These are phyloP conservation scores for Oreonectes daqikongensis DNA, from an alignment of 2,797 vertebrate species.

Conservation along the genomic window DNA sequence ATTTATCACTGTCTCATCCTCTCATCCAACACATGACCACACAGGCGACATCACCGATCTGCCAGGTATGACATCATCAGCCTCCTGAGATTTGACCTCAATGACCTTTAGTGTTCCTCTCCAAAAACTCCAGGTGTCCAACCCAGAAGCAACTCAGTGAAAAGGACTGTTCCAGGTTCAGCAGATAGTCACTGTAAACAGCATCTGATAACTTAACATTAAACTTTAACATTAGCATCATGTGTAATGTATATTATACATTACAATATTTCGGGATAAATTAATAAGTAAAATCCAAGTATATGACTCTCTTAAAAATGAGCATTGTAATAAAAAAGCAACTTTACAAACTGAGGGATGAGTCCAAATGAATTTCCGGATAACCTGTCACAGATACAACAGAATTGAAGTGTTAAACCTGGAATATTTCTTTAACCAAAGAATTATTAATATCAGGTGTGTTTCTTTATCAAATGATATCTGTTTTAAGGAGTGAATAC, in stretches of 20 bases:
- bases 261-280: too few species aligned
- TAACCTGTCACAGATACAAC: background rate
- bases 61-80: constrained; percentile 79
- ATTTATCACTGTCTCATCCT: constrained; percentile 83
- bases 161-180: background rate
- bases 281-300: too few species aligned
- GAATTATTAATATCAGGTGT: background rate
- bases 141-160: background rate
- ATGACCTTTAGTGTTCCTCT: constrained; percentile 10
- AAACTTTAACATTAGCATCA: too few species aligned
- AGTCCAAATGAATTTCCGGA: background rate
- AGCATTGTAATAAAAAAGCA: too few species aligned
- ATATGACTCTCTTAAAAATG: background rate
- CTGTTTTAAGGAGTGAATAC: background rate
- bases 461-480: background rate
- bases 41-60: constrained; percentile 88
- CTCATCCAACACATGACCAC: constrained; percentile 73
- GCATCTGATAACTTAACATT: background rate
- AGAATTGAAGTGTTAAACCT: background rate
- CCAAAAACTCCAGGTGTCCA: background rate
- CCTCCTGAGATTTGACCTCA: constrained; percentile 1
- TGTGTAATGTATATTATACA: too few species aligned
- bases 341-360: background rate
- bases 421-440: too few species aligned
- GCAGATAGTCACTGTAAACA: background rate